Base-by-base conservation (phyloP, 2,888 invertebrate genomes). In the Lissonota sp. region DNA sequence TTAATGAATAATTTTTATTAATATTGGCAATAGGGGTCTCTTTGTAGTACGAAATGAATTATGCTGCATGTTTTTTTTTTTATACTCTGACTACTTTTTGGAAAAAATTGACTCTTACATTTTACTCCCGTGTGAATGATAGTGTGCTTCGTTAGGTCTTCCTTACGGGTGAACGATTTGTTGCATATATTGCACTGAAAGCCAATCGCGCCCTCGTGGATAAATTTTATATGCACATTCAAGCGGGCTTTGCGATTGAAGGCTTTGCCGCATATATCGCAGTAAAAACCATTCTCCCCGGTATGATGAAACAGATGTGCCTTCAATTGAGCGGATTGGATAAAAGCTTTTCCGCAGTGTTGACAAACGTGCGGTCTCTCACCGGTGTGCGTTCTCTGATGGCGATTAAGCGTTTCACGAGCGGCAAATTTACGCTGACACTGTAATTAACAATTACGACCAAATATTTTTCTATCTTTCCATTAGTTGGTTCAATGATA, bases 321-420 rank as follows among this genome's bases (percentile, higher is more conserved):
- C 84, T 96, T 94, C 46, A 98, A 93, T 90, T 97, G 97, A 6
- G 96, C 95, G 7, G 96, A 95, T 92, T 97, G 98, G 77, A 98
- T 98, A 92, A 97, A 98, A n/a, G 96, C 95, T 90, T 95, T 95
- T 7, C 94, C 94, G 89, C 98, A 98, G 86, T 94, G 93, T 57
- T 93, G 91, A 89, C 97, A 97, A 37, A 91, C 90, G 80, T 94
- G 94, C 2, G 94, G 94, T 80, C 93, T 93, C 42, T 93, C 92
- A 0, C 94, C 94, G 5, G 94, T 93, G 89, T 96, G 96, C 0
- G 95, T 96, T 84, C 96, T 93, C 87, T 95, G 94, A 90, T 97
- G 96, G 2, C 97, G 95, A 85, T 96, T 96, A 85, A 97, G 93
- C 75, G 97, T 97, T 91, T 97, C 97, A 86, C 97, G 96, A 0